Percentiles rank a stretch among this genome's conserved stretches.
Evolutionary conservation across 1,140 invertebrate genomes (phyloP).

Genomic region (Drosophila nikananu): DNA sequence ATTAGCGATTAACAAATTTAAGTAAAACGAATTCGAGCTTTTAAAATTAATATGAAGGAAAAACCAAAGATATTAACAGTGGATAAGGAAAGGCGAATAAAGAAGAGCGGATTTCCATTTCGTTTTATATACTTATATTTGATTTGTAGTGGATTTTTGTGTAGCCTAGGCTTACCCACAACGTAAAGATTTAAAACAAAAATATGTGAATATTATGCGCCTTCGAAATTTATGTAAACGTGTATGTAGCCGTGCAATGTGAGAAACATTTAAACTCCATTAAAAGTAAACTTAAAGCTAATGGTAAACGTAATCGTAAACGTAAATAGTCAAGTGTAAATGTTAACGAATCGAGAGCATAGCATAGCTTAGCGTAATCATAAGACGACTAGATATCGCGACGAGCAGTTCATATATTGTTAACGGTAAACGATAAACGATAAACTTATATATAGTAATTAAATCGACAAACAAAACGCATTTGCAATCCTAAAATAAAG

Average conservation of each 20-base stretch:
- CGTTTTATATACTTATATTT: conserved; percentile 48
- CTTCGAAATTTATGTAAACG: conserved; percentile 76
- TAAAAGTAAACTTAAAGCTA: conserved; percentile 40
- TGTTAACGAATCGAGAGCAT: conserved; percentile 61
- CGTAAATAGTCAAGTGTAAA: conserved; percentile 59
- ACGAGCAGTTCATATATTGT: conserved; percentile 73
- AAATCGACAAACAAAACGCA: conserved; percentile 61
- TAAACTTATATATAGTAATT: conserved; percentile 25
- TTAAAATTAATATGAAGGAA: conserved; percentile 67
- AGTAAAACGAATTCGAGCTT: conserved; percentile 84
- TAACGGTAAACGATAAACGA: conserved; percentile 50
- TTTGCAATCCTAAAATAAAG: conserved; percentile 74
- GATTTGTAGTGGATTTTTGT: conserved; percentile 60
- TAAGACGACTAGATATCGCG: conserved; percentile 54
- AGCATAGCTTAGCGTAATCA: conserved; percentile 68
- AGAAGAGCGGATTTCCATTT: conserved; percentile 45
- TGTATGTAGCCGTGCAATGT: conserved; percentile 63
- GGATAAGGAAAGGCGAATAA: conserved; percentile 36
- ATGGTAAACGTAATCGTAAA: conserved; percentile 38
- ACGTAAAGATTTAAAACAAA: conserved; percentile 53
- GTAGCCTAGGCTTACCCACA: conserved; percentile 67
- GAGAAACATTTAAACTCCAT: conserved; percentile 53
- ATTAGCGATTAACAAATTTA: conserved; percentile 66
- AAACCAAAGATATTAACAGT: conserved; percentile 34
- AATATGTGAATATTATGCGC: conserved; percentile 85